phyloP scores from a whole-genome alignment of 1,140 invertebrate species.

The Drosophila sproati region DNA sequence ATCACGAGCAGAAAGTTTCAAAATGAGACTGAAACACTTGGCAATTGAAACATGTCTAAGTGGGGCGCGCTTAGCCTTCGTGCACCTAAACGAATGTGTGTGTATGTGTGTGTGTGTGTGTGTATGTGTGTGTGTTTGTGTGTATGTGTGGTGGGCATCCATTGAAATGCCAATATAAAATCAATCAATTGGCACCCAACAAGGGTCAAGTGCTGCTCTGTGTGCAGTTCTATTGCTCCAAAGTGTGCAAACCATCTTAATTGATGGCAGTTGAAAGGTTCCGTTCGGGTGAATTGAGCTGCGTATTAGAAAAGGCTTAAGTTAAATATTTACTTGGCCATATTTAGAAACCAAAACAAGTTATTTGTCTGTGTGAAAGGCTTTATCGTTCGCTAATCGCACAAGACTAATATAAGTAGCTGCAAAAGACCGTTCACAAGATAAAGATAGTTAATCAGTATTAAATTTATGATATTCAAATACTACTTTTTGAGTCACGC shows the following conservation, averaged over 20 bases:
- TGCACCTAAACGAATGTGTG: slow-evolving; percentile 16
- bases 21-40: slow-evolving; percentile 68
- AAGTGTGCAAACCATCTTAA: slow-evolving; percentile 48
- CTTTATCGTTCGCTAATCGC: too few species aligned
- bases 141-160: slow-evolving; percentile 27
- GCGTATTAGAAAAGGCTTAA: slow-evolving; percentile 30
- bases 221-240: slow-evolving; percentile 53
- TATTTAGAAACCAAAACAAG: too few species aligned
- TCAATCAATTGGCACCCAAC: slow-evolving; percentile 79
- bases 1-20: slow-evolving; percentile 16
- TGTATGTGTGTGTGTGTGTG: slow-evolving; percentile 17
- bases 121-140: slow-evolving; percentile 22
- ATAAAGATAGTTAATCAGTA: too few species aligned
- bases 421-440: too few species aligned
- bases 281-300: slow-evolving; percentile 27
- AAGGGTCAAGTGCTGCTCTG: slow-evolving; percentile 79
- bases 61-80: slow-evolving; percentile 37
- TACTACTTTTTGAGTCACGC: too few species aligned
- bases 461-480: too few species aligned
- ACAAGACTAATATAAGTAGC: too few species aligned
- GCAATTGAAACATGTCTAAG: slow-evolving; percentile 68
- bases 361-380: too few species aligned
- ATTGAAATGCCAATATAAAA: slow-evolving; percentile 82
- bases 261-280: slow-evolving; percentile 54
- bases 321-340: background rate